Base-by-base conservation (phyloP, 2,113 vertebrate species). In the Agapornis roseicollis region DNA sequence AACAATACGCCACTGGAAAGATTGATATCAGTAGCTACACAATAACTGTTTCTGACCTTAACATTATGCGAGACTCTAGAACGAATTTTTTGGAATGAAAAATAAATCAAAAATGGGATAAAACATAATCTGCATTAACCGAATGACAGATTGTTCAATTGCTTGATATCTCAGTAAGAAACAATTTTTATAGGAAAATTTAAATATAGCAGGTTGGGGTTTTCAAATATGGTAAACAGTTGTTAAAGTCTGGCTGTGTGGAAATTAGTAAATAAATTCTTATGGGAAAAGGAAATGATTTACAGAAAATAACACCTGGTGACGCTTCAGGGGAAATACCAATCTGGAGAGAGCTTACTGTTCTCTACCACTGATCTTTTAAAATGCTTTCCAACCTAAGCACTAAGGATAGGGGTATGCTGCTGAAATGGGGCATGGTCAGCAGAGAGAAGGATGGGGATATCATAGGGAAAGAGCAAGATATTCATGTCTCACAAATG, bases 251-350 rank as follows among this genome's bases (percentile, higher is more conserved):
- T 85, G 58, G 16, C 37, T 88, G 69, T 0, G 2, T 83, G 52
- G 88, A 42, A 88, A 94, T 80, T 85, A 72, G 10, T 31, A 80
- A 94, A 52, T 31, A 1, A 84, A 84, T 74, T 89, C 58, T 74
- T 39, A 92, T 68, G n/a, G 24, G 83, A 84, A 88, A 90, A 49
- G 24, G 46, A 85, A 83, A 78, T 74, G 11, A 78, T 27, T 83
- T 94, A 64, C 5, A 29, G 83, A 90, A 92, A 95, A 84, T 90
- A 61, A 84, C 76, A 92, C 76, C 72, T 90, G 55, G 72, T 65
- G 28, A 66, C 39, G 46, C 76, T 55, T 29, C 41, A 88, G 72
- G 72, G 64, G 31, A 52, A 90, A 89, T 44, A 84, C 33, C 69
- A 55, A 27, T 84, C 60, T 92, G 50, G 29, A 49, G 3, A 52